A percentile compares a stretch with the other conserved stretches of the same genome.
Conservation (phyloP, 2,888 invertebrate species). For the Dasysyrphus albostriatus region DNA sequence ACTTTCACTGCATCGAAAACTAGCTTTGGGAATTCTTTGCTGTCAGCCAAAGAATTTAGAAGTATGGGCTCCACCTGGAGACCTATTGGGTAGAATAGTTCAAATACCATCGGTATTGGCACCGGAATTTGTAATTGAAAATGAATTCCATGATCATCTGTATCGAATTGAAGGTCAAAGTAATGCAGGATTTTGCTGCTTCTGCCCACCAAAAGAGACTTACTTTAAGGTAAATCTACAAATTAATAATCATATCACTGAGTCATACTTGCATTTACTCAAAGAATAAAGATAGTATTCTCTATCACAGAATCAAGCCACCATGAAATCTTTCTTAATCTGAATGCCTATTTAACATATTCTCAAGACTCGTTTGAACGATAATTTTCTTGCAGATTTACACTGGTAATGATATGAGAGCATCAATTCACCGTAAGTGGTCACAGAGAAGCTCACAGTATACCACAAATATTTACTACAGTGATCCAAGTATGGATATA, state of each 20-base stretch:
- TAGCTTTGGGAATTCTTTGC: slow-evolving; percentile 89
- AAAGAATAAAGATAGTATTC: too few relatives aligned
- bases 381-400: slow-evolving; percentile 84
- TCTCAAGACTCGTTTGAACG: background rate
- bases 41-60: slow-evolving; percentile 88
- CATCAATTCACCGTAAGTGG: slow-evolving; percentile 89
- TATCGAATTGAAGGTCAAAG: slow-evolving; percentile 90
- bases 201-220: slow-evolving; percentile 82
- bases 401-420: slow-evolving; percentile 81
- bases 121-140: slow-evolving; percentile 88
- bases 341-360: too few relatives aligned
- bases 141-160: slow-evolving; percentile 86
- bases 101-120: slow-evolving; percentile 88
- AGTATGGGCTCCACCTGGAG: slow-evolving; percentile 89
- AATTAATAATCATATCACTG: background rate
- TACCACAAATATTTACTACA: slow-evolving; percentile 90
- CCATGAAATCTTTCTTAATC: too few relatives aligned
- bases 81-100: slow-evolving; percentile 88
- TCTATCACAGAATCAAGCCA: background rate
- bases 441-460: slow-evolving; percentile 88
- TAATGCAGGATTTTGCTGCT: slow-evolving; percentile 85
- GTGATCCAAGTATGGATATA: slow-evolving; percentile 88
- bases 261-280: too few relatives aligned
- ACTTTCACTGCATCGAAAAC: slow-evolving; percentile 88
- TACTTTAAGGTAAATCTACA: slow-evolving; percentile 79